These are phyloP conservation scores for Pollenia labialis DNA, from an alignment of 2,888 invertebrate genomes.

Conservation along the genomic window DNA sequence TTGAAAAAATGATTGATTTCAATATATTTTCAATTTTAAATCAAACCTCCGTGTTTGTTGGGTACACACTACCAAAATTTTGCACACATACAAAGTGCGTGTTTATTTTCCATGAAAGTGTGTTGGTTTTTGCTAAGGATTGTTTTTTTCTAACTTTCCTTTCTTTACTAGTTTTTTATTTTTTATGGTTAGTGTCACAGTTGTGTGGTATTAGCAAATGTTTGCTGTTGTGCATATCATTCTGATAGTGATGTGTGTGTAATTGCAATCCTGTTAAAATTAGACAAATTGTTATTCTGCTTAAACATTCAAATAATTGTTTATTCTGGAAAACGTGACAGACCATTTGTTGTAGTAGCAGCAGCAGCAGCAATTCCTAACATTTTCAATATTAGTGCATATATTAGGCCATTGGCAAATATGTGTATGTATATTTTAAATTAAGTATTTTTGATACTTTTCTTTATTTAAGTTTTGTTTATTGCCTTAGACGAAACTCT, in stretches of 20 bases:
- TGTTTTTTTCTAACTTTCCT: conserved; percentile 14
- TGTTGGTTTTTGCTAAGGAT: conserved; percentile 12
- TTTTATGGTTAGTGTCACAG: conserved; percentile 23
- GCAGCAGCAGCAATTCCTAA: background rate
- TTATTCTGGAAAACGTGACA: conserved; percentile 71
- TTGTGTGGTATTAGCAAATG: conserved; percentile 44
- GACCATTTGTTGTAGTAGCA: conserved; percentile 45
- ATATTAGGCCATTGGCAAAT: conserved; percentile 1
- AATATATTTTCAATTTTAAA: too few species aligned
- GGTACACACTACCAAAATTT: background rate
- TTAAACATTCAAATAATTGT: conserved; percentile 72
- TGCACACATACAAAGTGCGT: conserved; percentile 42
- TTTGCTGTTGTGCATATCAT: conserved; percentile 33
- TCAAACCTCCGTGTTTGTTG: too few species aligned
- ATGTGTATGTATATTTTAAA: conserved; percentile 36
- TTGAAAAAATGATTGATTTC: too few species aligned
- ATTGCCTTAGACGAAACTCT: background rate
- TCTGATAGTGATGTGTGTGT: conserved; percentile 61
- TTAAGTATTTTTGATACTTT: conserved; percentile 31
- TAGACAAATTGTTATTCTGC: conserved; percentile 78
- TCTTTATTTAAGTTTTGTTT: background rate
- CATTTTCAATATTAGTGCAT: background rate
- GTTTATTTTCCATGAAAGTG: conserved; percentile 34
- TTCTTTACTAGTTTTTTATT: background rate
- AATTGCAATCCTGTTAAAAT: conserved; percentile 78